phyloP scores from a whole-genome alignment of 1,140 invertebrate species.

The Bombus huntii region DNA sequence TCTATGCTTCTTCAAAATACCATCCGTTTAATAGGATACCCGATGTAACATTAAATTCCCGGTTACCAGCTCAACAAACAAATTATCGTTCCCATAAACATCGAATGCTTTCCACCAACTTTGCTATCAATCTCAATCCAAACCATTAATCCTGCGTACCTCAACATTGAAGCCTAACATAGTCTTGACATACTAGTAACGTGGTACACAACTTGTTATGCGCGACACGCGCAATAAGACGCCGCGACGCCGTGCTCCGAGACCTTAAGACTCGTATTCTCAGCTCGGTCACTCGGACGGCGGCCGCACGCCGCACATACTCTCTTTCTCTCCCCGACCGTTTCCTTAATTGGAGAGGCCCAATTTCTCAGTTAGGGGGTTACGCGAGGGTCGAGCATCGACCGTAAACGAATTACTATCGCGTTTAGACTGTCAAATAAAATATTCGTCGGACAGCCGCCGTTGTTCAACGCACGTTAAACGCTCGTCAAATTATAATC shows the following conservation, averaged over 20 bases:
- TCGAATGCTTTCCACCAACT: too few relatives aligned
- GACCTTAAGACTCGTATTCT: constrained; percentile 57
- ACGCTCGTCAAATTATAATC: not conserved
- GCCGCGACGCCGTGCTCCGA: not conserved
- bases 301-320: constrained; percentile 40
- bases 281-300: constrained; percentile 35
- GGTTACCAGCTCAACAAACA: not conserved
- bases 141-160: not conserved
- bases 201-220: not conserved
- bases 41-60: too few relatives aligned
- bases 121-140: not conserved
- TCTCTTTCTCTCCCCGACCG: constrained; percentile 1
- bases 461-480: not conserved
- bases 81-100: not conserved
- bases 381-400: constrained; percentile 24
- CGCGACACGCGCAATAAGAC: constrained; percentile 10
- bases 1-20: too few relatives aligned
- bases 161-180: not conserved
- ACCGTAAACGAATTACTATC: constrained; percentile 46
- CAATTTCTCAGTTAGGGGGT: constrained; percentile 71
- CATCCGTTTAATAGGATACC: not conserved
- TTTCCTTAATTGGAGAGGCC: constrained; percentile 68
- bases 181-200: not conserved
- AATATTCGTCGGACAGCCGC: constrained; percentile 15
- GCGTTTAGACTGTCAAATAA: constrained; percentile 40